These are phyloP conservation scores for Crambe crambe DNA, from an alignment of 37 sponge, comb jelly and placozoan species.

Conservation along the genomic window DNA sequence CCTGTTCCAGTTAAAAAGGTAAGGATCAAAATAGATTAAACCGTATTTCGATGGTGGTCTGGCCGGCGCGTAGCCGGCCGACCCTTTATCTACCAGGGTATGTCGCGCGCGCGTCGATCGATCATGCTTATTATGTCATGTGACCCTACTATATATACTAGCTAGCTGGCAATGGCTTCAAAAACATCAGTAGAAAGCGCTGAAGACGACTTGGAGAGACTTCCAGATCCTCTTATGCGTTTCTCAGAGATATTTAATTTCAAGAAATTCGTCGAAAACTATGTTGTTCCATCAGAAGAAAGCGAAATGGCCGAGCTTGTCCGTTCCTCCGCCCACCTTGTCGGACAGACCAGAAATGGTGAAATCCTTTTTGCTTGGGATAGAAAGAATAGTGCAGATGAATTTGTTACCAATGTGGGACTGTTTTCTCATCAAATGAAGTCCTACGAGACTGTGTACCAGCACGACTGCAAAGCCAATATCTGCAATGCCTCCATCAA, in stretches of 20 bases:
- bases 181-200: background rate
- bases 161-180: constrained; percentile 4
- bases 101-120: no score
- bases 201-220: background rate
- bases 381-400: background rate
- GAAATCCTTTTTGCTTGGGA: constrained; percentile 55
- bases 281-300: constrained; percentile 9
- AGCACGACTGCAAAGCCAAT: constrained; percentile 21
- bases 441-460: constrained; percentile 29
- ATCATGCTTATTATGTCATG: background rate
- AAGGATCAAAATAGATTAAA: no score
- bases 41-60: no score
- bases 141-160: background rate
- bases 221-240: constrained; percentile 23
- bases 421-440: background rate
- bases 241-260: constrained; percentile 47
- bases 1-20: no score
- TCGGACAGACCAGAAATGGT: constrained; percentile 59
- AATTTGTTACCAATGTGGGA: constrained; percentile 31
- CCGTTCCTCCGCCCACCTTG: constrained; percentile 8
- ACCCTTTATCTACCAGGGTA: no score
- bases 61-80: no score
- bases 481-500: constrained; percentile 48
- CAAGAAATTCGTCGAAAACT: constrained; percentile 16
- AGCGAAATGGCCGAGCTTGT: constrained; percentile 16